Conservation (phyloP, 1,140 invertebrate species). For the Plectus sambesii region DNA sequence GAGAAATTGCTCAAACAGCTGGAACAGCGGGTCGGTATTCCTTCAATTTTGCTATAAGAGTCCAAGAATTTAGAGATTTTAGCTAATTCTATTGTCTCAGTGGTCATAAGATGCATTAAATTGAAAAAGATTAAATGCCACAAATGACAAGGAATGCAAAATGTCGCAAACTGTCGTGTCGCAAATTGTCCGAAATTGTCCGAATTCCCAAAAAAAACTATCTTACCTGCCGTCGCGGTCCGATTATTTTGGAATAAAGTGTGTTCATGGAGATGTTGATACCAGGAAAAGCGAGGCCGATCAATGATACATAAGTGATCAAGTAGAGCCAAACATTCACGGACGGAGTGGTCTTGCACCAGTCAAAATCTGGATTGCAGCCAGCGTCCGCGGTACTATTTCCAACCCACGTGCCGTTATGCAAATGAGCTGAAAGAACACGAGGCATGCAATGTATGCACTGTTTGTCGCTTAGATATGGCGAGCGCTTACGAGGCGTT, state of each 20-base stretch:
- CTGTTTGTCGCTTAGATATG: slow-evolving; percentile 2
- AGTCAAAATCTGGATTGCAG: slow-evolving; percentile 14
- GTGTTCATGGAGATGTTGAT: slow-evolving; percentile 17
- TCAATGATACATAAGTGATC: slow-evolving; percentile 9
- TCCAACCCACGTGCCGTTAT: slow-evolving; percentile 9
- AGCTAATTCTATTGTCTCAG: too few species aligned
- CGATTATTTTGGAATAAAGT: slow-evolving; percentile 13
- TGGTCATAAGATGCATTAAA: too few species aligned
- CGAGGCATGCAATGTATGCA: slow-evolving; percentile 7
- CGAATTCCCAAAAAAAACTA: too few species aligned
- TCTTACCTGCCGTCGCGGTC: slow-evolving; percentile 16
- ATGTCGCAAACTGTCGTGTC: too few species aligned
- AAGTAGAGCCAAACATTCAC: slow-evolving; percentile 14
- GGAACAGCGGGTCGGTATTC: too few species aligned
- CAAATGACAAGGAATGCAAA: too few species aligned
- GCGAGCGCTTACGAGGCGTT: not conserved
- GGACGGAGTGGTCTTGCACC: slow-evolving; percentile 10
- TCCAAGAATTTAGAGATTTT: too few species aligned
- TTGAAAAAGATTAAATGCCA: too few species aligned
- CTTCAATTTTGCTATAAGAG: too few species aligned
- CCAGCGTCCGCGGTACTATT: slow-evolving; percentile 9
- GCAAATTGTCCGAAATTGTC: too few species aligned
- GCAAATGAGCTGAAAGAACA: not conserved
- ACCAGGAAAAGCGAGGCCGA: slow-evolving; percentile 5
- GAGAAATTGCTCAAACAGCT: too few species aligned